phyloP scores from a whole-genome alignment of 53 echinoderm and acorn worm genomes.

The Pentamera pediparva region DNA sequence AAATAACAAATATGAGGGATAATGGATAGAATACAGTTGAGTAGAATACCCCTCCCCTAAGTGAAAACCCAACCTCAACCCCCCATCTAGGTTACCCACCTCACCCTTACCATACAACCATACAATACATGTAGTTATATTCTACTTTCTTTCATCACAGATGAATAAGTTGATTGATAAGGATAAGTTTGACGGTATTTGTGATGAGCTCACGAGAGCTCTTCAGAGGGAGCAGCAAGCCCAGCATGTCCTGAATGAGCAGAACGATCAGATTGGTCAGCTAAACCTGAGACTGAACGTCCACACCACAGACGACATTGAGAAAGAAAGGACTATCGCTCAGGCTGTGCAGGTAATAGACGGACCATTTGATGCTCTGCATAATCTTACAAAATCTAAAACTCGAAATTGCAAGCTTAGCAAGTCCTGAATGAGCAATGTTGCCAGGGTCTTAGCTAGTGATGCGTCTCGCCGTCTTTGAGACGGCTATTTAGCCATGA shows the following conservation, averaged over 20 bases:
- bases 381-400: neutral
- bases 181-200: conserved; percentile 77
- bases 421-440: too few species aligned
- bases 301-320: conserved; percentile 74
- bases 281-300: conserved; percentile 72
- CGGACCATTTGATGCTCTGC: neutral
- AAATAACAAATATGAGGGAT: too few species aligned
- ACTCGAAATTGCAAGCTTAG: neutral
- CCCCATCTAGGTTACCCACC: too few species aligned
- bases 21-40: too few species aligned
- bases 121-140: too few species aligned
- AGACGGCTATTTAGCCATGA: too few species aligned
- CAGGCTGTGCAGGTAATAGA: conserved; percentile 80
- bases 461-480: too few species aligned
- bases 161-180: conserved; percentile 38
- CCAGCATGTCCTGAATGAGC: conserved; percentile 75
- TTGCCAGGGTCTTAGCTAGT: too few species aligned
- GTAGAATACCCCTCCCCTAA: too few species aligned
- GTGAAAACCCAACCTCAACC: neutral
- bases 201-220: conserved; percentile 72
- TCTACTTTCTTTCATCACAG: conserved; percentile 38
- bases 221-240: conserved; percentile 78
- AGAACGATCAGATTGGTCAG: conserved; percentile 73
- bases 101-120: too few species aligned
- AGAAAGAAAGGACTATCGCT: conserved; percentile 74